A percentile compares a stretch with the other conserved stretches of the same genome.
These are phyloP conservation scores for Nineta flava DNA, from an alignment of 2,888 invertebrate species.

Conservation along the genomic window DNA sequence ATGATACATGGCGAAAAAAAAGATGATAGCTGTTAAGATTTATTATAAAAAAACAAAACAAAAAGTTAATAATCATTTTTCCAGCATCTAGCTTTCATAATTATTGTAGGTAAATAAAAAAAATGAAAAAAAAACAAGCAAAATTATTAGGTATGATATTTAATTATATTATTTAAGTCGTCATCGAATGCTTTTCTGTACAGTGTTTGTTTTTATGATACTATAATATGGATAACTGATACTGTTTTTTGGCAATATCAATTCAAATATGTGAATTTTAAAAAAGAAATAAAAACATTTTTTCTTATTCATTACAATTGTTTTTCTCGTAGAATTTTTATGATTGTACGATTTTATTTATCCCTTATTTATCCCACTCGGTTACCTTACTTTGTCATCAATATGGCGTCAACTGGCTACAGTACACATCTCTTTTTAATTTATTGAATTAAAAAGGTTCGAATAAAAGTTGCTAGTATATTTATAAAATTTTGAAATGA, in stretches of 20 bases:
- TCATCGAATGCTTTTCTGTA: constrained; percentile 2
- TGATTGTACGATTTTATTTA: too few relatives aligned
- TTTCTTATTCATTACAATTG: neutral
- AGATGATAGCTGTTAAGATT: neutral
- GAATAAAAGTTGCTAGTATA: too few relatives aligned
- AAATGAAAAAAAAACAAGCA: too few relatives aligned
- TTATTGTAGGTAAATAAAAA: neutral
- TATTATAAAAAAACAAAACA: neutral
- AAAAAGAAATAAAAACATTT: neutral
- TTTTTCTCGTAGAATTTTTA: too few relatives aligned
- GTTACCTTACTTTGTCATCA: too few relatives aligned
- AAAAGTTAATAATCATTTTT: neutral
- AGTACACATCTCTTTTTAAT: too few relatives aligned
- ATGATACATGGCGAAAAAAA: neutral
- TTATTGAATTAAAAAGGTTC: too few relatives aligned
- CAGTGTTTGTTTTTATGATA: constrained; percentile 4
- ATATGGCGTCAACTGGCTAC: too few relatives aligned
- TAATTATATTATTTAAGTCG: too few relatives aligned
- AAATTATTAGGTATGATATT: too few relatives aligned
- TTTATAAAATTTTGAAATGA: too few relatives aligned
- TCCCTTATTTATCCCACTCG: too few relatives aligned
- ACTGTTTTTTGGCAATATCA: neutral
- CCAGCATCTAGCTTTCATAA: neutral
- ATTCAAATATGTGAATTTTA: neutral
- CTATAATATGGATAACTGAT: neutral